Evolutionary conservation across 2,113 vertebrate genomes (phyloP), one percentile per base, ranked within the genome.

Genomic region (Strix uralensis): DNA sequence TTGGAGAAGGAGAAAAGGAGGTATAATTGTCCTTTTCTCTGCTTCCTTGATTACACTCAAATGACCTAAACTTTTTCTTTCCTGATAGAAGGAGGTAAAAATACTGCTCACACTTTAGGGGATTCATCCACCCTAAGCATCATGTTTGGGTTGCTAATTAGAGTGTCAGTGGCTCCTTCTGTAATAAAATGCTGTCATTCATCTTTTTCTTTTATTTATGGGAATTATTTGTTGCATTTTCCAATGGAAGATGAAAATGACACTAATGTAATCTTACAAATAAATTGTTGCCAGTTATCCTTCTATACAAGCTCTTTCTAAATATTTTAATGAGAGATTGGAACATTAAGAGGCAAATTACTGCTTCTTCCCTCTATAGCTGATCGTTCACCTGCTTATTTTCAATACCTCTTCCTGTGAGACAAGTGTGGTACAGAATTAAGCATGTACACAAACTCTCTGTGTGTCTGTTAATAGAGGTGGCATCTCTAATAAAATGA

Each of bases 11-110:
- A 94, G 78, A 81, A 97, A 89, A 89, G 55, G 83, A 88, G 49
- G 70, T 26, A 13, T 81, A 62, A 81, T 49, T 46, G 75, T 58
- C n/a, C 78, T 91, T 81, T 81, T 71, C 47, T 85, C 74, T 66
- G 25, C 51, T 90, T 82, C 63, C 30, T 93, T 73, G 32, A 82
- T 92, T 95, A 92, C 55, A 90, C 88, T 91, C 58, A 74, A 83
- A 88, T 92, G 87, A 79, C 88, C 54, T 27, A 44, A 91, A 85
- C 92, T 93, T 96, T 96, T 95, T 94, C 69, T 96, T 82, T 93
- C 86, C 79, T 89, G 55, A 32, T 75, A 66, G 72, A 88, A 94
- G 55, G 71, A 63, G 57, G 80, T 69, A 90, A 62, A 91, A 95
- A 81, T 54, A 34, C 61, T 92, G 65, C 86, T 88, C 61, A 59